Evolutionary conservation across 2,113 vertebrate species (phyloP).

Genomic region (Sarotherodon lohbergeri): DNA sequence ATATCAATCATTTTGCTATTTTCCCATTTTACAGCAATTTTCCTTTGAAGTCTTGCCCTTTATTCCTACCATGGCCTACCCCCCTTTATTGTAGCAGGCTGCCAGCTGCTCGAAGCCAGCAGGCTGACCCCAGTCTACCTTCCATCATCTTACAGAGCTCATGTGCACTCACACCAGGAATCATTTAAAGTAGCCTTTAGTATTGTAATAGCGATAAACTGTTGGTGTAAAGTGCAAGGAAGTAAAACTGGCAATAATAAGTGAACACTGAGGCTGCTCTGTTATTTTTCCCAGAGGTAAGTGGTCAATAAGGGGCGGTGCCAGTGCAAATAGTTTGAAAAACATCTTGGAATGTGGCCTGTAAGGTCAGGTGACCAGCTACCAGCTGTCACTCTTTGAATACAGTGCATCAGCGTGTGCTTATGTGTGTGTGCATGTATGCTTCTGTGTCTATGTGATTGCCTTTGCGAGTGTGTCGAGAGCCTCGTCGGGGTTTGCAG

Average conservation of each 20-base stretch:
- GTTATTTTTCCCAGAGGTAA: not conserved
- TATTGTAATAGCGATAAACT: not conserved
- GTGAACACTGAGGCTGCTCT: not conserved
- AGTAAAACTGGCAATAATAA: not conserved
- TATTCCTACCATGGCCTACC: not conserved
- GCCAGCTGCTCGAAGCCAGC: conserved; percentile 6
- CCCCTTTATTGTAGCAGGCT: not conserved
- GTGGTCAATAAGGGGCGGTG: not conserved
- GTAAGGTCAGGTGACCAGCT: conserved; percentile 41
- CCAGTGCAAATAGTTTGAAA: not conserved
- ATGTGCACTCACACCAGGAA: conserved; percentile 2
- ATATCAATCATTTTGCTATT: conserved; percentile 20
- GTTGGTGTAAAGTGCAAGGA: not conserved
- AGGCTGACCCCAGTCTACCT: not conserved
- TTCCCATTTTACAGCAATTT: not conserved
- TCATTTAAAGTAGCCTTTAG: not conserved
- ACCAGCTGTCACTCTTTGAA: conserved; percentile 61
- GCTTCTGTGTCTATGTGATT: not conserved
- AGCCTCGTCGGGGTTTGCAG: not conserved
- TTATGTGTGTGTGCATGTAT: not conserved
- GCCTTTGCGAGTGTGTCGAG: not conserved
- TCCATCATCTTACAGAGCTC: not conserved
- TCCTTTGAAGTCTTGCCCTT: conserved; percentile 32
- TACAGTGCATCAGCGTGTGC: not conserved
- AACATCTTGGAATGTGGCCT: conserved; percentile 47